Evolutionary conservation across 2,888 invertebrate species (phyloP).

Genomic region (Chymomyza fuscimana): DNA sequence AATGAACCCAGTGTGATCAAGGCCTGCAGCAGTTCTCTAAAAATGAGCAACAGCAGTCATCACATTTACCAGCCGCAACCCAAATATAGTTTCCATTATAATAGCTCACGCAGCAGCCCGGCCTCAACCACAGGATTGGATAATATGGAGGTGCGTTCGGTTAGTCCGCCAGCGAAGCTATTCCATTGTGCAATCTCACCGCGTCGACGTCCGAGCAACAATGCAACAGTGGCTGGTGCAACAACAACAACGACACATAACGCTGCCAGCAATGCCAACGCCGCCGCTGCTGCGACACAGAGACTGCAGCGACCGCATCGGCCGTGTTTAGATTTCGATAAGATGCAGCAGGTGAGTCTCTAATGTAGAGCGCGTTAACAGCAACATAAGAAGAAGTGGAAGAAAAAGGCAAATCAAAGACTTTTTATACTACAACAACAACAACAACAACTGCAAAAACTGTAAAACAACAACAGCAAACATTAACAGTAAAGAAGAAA

Average conservation of each 20-base stretch:
- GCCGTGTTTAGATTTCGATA: slow-evolving; percentile 96
- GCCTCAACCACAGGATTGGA: slow-evolving; percentile 78
- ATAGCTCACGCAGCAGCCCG: slow-evolving; percentile 79
- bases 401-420: slow-evolving; percentile 64
- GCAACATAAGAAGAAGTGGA: slow-evolving; percentile 16
- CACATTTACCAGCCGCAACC: slow-evolving; percentile 79
- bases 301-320: slow-evolving; percentile 85
- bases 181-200: slow-evolving; percentile 83
- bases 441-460: slow-evolving; percentile 27
- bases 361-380: slow-evolving; percentile 75
- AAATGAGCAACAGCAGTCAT: slow-evolving; percentile 79
- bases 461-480: slow-evolving; percentile 23
- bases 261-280: slow-evolving; percentile 63
- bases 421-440: slow-evolving; percentile 59
- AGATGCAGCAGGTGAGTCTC: slow-evolving; percentile 94
- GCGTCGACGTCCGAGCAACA: slow-evolving; percentile 81
- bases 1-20: slow-evolving; percentile 68
- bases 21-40: slow-evolving; percentile 74
- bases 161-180: slow-evolving; percentile 81
- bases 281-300: slow-evolving; percentile 72
- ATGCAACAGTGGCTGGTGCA: slow-evolving; percentile 33
- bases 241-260: slow-evolving; percentile 20
- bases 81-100: slow-evolving; percentile 78
- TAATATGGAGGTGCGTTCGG: slow-evolving; percentile 78
- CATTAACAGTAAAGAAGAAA: slow-evolving; percentile 19